phyloP scores from a whole-genome alignment of 1,140 invertebrate genomes.

The Saccostrea cuccullata region DNA sequence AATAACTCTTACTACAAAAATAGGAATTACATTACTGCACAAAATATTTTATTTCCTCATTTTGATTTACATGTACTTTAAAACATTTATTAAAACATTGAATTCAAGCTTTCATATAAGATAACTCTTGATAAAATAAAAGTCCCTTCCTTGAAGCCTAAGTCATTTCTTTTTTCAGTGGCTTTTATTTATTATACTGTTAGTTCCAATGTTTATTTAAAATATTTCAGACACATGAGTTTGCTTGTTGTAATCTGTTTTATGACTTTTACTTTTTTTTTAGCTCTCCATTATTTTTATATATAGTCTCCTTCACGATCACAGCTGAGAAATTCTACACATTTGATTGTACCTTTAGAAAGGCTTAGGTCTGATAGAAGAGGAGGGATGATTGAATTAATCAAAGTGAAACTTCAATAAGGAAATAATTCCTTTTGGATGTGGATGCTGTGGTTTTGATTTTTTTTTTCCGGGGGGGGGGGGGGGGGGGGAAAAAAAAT shows the following conservation, averaged over 20 bases:
- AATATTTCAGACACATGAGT: slow-evolving; percentile 3
- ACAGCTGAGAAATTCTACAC: slow-evolving; percentile 14
- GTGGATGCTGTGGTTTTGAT: too few relatives aligned
- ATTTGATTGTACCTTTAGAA: not conserved
- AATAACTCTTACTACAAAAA: slow-evolving; percentile 6
- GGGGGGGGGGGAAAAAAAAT: too few relatives aligned
- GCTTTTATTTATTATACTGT: not conserved
- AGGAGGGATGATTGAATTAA: not conserved
- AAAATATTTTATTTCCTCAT: not conserved
- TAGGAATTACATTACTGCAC: too few relatives aligned
- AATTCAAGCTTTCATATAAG: not conserved
- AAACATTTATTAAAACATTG: not conserved
- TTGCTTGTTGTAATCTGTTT: slow-evolving; percentile 19
- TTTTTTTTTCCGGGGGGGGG: too few relatives aligned
- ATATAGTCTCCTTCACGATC: not conserved
- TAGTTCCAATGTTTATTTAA: slow-evolving; percentile 9
- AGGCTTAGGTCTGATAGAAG: not conserved
- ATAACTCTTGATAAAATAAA: not conserved
- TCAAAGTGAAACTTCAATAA: not conserved
- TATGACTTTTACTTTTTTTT: not conserved
- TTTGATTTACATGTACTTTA: too few relatives aligned
- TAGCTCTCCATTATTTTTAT: not conserved
- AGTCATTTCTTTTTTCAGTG: not conserved
- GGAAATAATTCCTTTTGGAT: too few relatives aligned
- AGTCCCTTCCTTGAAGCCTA: slow-evolving; percentile 23